Base-by-base conservation (phyloP, 2,888 invertebrate genomes). In the Clanis bilineata region DNA sequence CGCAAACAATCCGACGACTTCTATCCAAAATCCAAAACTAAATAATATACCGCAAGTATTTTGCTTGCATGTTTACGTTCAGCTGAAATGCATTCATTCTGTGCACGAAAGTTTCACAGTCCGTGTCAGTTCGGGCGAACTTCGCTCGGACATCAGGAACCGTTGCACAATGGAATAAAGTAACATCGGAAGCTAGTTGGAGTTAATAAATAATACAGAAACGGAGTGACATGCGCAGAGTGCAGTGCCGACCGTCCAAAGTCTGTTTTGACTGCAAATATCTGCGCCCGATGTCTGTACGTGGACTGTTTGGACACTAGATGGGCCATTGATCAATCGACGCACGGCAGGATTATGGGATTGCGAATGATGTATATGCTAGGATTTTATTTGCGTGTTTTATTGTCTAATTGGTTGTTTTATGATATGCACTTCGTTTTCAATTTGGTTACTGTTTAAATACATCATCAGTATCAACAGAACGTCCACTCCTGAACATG, bases 111-210 rank as follows among this genome's bases (percentile, higher is more conserved):
- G 85, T 91, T 91, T 84, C 80, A 77, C 74, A 79, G 79, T 80
- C 81, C 81, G 80, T 85, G 90, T 90, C 90, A 88, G 90, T 86
- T 80, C 73, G 61, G 64, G 77, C 74, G 80, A 90, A 92, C 82
- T 90, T 89, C 80, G 76, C 83, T 86, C 84, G 88, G 89, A 90
- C 90, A 88, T 88, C 86, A 85, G 85, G 77, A 84, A 78, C 83
- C 81, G 80, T 84, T 51, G 79, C 85, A 90, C 91, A 91, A 91
- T 91, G 83, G 89, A 87, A 91, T 91, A 90, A 88, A 90, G 90
- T 88, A 89, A 88, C 90, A 90, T 91, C 89, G 90, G 89, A 91
- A 86, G 88, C 90, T 90, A 83, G 91, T 91, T 90, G 88, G 86
- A 87, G 88, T 91, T 91, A 90, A 90, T 92, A 91, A 91, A 91